Percentiles rank a stretch among this genome's conserved stretches.
Evolutionary conservation across 64 coral and sea anemone species (phyloP).

Genomic region (Cladopsammia gracilis): DNA sequence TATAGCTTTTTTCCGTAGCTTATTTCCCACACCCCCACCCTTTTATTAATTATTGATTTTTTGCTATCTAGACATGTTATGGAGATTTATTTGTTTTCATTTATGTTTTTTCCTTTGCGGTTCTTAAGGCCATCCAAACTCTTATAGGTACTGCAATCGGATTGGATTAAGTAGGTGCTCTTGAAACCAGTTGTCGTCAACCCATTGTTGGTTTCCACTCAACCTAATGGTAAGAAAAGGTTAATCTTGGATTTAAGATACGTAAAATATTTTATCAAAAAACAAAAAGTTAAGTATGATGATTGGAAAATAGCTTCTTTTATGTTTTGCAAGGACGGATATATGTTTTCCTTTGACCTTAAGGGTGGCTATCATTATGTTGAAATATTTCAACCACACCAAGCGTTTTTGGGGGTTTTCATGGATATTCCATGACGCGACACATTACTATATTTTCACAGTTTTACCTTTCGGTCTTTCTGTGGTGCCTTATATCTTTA

Average conservation of each 20-base stretch:
- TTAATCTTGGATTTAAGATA: constrained; percentile 30
- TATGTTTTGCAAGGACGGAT: constrained; percentile 6
- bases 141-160: neutral
- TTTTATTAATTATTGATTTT: too few relatives aligned
- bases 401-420: constrained; percentile 26
- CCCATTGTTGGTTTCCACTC: constrained; percentile 10
- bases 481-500: constrained; percentile 37
- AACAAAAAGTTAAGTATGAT: constrained; percentile 30
- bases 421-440: neutral
- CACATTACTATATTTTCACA: neutral
- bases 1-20: too few relatives aligned
- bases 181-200: neutral
- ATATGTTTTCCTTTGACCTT: constrained; percentile 9
- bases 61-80: too few relatives aligned
- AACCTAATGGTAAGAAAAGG: constrained; percentile 27
- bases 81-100: too few relatives aligned
- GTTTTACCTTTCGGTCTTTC: constrained; percentile 48
- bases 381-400: constrained; percentile 9
- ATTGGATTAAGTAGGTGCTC: neutral
- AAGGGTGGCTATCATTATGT: constrained; percentile 37
- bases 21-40: too few relatives aligned
- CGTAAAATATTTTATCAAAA: neutral
- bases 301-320: neutral
- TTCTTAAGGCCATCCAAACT: neutral
- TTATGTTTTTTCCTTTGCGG: too few relatives aligned